Conservation (phyloP, 2,888 invertebrate genomes). For the Catonia carolina region DNA sequence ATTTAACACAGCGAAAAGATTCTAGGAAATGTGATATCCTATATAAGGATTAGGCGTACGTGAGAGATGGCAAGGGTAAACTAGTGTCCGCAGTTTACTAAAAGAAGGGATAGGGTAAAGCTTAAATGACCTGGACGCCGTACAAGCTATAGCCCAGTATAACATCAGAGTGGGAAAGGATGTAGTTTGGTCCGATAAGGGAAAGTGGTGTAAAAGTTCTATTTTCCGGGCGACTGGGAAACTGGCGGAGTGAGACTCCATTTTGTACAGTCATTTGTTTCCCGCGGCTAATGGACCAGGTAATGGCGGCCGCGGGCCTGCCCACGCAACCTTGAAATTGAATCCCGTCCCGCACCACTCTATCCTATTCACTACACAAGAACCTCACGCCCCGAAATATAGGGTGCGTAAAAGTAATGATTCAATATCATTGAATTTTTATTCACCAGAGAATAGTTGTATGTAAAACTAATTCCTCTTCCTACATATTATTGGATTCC, state of each 20-base stretch:
- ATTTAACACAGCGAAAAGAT: too few relatives aligned
- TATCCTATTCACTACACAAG: neutral
- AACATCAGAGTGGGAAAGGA: neutral
- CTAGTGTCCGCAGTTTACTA: too few relatives aligned
- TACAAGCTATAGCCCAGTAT: neutral
- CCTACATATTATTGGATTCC: too few relatives aligned
- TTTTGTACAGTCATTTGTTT: constrained; percentile 28
- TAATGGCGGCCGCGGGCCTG: constrained; percentile 27
- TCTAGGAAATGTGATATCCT: too few relatives aligned
- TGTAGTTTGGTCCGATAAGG: constrained; percentile 3
- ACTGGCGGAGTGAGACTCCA: constrained; percentile 25
- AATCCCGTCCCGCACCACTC: constrained; percentile 15
- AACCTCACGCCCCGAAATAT: too few relatives aligned
- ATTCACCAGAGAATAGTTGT: too few relatives aligned
- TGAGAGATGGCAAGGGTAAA: too few relatives aligned
- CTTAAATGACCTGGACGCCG: constrained; percentile 5
- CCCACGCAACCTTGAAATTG: constrained; percentile 27
- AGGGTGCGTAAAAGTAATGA: too few relatives aligned
- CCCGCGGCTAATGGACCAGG: constrained; percentile 26
- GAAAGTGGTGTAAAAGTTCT: constrained; percentile 25
- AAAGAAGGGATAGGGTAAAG: constrained; percentile 2
- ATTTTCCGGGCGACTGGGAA: constrained; percentile 25
- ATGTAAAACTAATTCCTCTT: too few relatives aligned
- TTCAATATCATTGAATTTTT: too few relatives aligned
- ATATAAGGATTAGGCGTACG: too few relatives aligned